These are phyloP conservation scores for Drosophila tropicalis DNA, from an alignment of 1,140 invertebrate species.

Conservation along the genomic window DNA sequence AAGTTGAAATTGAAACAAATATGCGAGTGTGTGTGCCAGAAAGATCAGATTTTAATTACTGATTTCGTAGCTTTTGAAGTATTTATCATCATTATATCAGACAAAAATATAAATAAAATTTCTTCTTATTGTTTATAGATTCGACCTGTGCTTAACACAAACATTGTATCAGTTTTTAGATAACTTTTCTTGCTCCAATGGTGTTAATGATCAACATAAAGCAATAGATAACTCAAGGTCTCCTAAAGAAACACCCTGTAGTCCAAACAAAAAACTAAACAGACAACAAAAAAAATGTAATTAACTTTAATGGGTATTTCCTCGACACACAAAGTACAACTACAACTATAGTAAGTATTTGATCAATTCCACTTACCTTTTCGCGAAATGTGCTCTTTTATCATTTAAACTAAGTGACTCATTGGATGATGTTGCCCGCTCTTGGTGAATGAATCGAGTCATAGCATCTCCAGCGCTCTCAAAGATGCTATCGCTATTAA, in stretches of 20 bases:
- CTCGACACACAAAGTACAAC: slow-evolving; percentile 16
- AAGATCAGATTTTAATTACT: too few relatives aligned
- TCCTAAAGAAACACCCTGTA: slow-evolving; percentile 43
- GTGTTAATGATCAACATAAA: slow-evolving; percentile 4
- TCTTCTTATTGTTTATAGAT: not conserved
- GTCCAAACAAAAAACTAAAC: slow-evolving; percentile 15
- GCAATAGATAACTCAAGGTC: not conserved
- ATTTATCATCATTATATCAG: too few relatives aligned
- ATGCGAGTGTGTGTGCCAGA: too few relatives aligned
- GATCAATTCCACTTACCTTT: slow-evolving; percentile 50
- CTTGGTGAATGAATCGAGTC: slow-evolving; percentile 51
- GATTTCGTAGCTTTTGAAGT: too few relatives aligned
- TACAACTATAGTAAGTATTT: not conserved
- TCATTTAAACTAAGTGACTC: slow-evolving; percentile 49
- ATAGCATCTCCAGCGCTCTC: slow-evolving; percentile 15
- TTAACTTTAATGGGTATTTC: slow-evolving; percentile 63
- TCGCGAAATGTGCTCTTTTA: slow-evolving; percentile 51
- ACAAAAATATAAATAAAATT: slow-evolving; percentile 17
- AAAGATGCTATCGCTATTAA: slow-evolving; percentile 43
- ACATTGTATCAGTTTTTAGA: slow-evolving; percentile 5
- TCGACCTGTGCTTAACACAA: not conserved
- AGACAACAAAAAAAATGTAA: slow-evolving; percentile 38
- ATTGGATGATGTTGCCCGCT: slow-evolving; percentile 49
- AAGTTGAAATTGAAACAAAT: not conserved
- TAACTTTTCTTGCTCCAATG: slow-evolving; percentile 17